These are phyloP conservation scores for Germaria angustata DNA, from an alignment of 2,888 invertebrate genomes.

Conservation along the genomic window DNA sequence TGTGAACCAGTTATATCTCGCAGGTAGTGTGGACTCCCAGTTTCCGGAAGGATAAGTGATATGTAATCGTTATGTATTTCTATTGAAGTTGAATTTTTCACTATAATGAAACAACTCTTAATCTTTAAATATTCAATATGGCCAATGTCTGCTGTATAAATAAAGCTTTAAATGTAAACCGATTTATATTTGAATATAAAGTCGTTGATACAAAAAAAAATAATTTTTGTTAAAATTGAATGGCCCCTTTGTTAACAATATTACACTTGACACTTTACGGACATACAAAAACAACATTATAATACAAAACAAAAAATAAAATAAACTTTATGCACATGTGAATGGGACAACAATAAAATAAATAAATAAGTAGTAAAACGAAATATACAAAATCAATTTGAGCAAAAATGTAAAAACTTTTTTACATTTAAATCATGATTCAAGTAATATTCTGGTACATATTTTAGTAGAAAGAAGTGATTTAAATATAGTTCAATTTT, in stretches of 20 bases:
- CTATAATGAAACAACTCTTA: no score
- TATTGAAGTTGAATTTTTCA: no score
- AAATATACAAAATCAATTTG: constrained; percentile 48
- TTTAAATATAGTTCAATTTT: neutral
- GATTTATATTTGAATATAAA: neutral
- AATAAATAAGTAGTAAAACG: constrained; percentile 5
- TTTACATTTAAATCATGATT: no score
- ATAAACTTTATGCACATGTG: neutral
- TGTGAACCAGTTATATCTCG: no score
- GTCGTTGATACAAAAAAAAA: neutral
- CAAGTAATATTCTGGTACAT: no score
- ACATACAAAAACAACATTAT: constrained; percentile 12
- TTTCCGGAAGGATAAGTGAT: no score
- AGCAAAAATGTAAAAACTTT: constrained; percentile 58
- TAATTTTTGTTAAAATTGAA: neutral
- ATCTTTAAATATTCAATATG: neutral
- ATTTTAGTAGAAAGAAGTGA: no score
- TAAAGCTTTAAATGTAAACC: constrained; percentile 2
- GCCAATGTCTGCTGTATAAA: neutral
- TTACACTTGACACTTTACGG: constrained; percentile 33
- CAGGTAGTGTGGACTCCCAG: no score
- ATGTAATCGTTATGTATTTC: no score
- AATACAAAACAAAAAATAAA: neutral
- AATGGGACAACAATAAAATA: neutral
- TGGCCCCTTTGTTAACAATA: constrained; percentile 26